phyloP scores from a whole-genome alignment of 1,140 invertebrate genomes.

The Lineus longissimus region DNA sequence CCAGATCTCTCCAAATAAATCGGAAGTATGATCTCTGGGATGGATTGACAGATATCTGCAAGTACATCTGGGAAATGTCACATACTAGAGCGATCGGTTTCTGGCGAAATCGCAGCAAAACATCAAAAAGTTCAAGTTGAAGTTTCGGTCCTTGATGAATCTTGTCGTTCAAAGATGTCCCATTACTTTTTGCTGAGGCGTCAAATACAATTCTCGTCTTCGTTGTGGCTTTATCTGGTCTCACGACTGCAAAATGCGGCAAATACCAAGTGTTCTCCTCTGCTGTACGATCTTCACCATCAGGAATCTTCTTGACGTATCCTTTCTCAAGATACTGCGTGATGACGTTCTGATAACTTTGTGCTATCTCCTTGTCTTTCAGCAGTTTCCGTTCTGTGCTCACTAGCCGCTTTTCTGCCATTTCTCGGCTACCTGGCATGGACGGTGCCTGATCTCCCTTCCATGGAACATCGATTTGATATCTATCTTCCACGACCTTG shows the following conservation, averaged over 20 bases:
- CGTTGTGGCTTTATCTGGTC: constrained; percentile 10
- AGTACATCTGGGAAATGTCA: constrained; percentile 22
- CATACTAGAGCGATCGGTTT: constrained; percentile 18
- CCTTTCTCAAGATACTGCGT: background rate
- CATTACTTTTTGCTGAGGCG: constrained; percentile 12
- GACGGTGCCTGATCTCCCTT: background rate
- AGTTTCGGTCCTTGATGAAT: constrained; percentile 41
- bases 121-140: constrained; percentile 32
- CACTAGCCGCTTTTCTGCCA: constrained; percentile 10
- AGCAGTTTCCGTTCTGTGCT: constrained; percentile 15
- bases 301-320: background rate
- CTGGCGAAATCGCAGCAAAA: constrained; percentile 25
- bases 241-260: constrained; percentile 18
- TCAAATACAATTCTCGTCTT: constrained; percentile 22
- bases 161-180: constrained; percentile 12
- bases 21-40: constrained; percentile 1
- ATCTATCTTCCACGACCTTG: background rate
- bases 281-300: background rate
- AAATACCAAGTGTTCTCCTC: constrained; percentile 10
- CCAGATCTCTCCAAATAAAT: constrained; percentile 12
- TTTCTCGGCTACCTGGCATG: constrained; percentile 15
- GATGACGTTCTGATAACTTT: background rate
- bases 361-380: background rate
- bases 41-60: constrained; percentile 3
- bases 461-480: constrained; percentile 15